A percentile compares a stretch with the other conserved stretches of the same genome.
These are phyloP conservation scores for Nemoura dubitans DNA, from an alignment of 2,888 invertebrate species.

Conservation along the genomic window DNA sequence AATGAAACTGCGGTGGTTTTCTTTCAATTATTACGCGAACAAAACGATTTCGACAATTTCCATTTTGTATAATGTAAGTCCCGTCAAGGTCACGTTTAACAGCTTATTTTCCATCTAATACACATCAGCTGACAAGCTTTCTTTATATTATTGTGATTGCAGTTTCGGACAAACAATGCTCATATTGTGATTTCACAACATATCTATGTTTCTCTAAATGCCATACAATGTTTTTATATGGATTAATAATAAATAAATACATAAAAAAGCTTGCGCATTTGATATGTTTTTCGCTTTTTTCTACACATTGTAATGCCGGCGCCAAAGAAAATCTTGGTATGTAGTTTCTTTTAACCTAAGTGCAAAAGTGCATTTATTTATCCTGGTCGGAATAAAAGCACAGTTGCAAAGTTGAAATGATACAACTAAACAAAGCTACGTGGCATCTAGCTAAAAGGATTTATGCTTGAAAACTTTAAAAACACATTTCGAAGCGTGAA, in stretches of 20 bases:
- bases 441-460: neutral
- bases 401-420: neutral
- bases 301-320: too few species aligned
- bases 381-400: neutral
- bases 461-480: neutral
- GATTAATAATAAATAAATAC: too few species aligned
- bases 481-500: conserved; percentile 12
- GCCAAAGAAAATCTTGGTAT: too few species aligned
- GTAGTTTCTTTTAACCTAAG: neutral
- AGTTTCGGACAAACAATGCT: too few species aligned
- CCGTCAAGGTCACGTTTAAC: neutral
- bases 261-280: neutral
- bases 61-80: neutral
- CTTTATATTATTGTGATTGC: too few species aligned
- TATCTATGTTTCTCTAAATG: too few species aligned
- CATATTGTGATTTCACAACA: too few species aligned
- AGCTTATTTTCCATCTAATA: neutral
- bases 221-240: too few species aligned
- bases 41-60: neutral
- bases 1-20: neutral
- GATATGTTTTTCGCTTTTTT: neutral
- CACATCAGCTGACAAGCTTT: too few species aligned
- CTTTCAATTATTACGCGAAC: neutral
- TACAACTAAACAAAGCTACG: neutral
- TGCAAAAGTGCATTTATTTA: conserved; percentile 8